Percentiles rank a stretch among this genome's conserved stretches.
phyloP scores from a whole-genome alignment of 2,113 vertebrate genomes.

The Melospiza georgiana region DNA sequence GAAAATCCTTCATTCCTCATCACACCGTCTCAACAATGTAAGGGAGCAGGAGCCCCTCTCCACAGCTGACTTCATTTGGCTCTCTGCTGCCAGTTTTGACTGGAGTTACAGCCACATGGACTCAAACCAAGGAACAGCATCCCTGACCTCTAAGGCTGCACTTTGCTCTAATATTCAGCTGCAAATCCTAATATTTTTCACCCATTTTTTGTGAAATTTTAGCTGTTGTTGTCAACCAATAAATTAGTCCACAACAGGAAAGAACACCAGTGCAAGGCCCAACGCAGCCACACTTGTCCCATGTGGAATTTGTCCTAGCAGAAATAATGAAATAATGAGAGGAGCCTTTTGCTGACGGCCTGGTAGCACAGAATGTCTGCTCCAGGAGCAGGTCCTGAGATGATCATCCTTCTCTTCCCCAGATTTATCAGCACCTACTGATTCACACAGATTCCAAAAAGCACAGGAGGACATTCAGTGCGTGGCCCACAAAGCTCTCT shows the following conservation, averaged over 20 bases:
- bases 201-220: background rate
- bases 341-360: background rate
- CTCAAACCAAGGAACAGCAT: background rate
- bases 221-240: background rate
- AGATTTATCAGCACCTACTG: background rate
- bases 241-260: background rate
- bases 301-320: background rate
- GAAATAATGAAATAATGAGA: background rate
- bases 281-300: background rate
- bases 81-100: background rate
- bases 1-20: background rate
- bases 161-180: background rate
- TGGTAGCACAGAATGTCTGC: background rate
- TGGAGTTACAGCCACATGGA: background rate
- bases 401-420: background rate
- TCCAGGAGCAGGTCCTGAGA: background rate
- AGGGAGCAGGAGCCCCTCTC: background rate
- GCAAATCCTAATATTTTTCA: background rate
- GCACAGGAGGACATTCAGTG: background rate
- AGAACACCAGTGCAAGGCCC: background rate
- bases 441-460: background rate
- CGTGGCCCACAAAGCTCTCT: background rate
- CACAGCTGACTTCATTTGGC: background rate
- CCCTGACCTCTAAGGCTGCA: background rate
- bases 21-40: background rate